Base-by-base conservation (phyloP, 1,140 invertebrate genomes). In the Dendroctonus valens region DNA sequence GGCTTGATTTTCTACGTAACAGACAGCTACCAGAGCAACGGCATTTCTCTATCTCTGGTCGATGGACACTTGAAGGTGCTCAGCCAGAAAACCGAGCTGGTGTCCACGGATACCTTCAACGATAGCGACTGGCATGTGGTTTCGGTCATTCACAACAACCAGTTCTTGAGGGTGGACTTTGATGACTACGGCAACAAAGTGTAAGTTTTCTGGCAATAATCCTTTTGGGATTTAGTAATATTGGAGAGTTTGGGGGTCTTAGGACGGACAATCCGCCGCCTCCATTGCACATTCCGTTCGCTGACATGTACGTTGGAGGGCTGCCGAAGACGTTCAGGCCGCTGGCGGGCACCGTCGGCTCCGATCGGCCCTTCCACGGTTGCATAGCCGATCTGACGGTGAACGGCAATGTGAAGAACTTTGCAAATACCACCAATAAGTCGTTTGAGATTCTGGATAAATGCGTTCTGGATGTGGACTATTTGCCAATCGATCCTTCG, bases 91-190 rank as follows among this genome's bases (percentile, higher is more conserved):
- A 83, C 84, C 70, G 81, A 83, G 65, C 75, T 90, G 14, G 80
- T 81, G 0, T 84, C 85, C 0, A 82, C 82, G 7, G 78, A 84
- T 2, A 85, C 81, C 2, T 94, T 92, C 77, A 91, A 94, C 75
- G 95, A 98, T 78, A 90, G 89, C 41, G 85, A 91, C 62, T 97
- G 96, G 93, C 96, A 99, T 78, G 93, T 94, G 6, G 87, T 98
- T 0, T 93, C 91, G 0, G 89, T 94, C 0, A 90, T 87, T 0
- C 90, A 91, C 71, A 85, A 85, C 77, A 74, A 80, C 51, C 79
- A 78, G 15, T 78, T 82, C 57, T 78, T 93, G 50, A 76, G 87
- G 12, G 82, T 98, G 2, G 88, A 92, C 55, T 90, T 96, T 26
- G 95, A 98, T 74, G 96, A 98, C 75, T 84, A 81, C 55, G 85